phyloP scores from a whole-genome alignment of 1,140 invertebrate genomes.

The Drosophila erecta region DNA sequence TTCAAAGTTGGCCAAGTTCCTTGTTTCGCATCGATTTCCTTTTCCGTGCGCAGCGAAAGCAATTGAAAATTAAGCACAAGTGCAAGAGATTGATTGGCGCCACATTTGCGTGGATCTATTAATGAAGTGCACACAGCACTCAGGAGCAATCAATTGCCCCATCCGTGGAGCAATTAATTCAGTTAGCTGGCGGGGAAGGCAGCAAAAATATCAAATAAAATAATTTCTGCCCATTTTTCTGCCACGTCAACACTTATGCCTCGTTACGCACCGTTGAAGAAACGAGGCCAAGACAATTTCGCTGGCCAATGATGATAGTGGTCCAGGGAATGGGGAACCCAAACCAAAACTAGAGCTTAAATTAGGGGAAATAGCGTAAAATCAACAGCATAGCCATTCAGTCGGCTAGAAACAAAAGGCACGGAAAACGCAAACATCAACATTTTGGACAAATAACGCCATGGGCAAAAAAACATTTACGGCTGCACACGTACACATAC shows the following conservation, averaged over 20 bases:
- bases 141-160: conserved; percentile 56
- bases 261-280: conserved; percentile 70
- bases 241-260: conserved; percentile 81
- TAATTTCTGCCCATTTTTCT: conserved; percentile 74
- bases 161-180: conserved; percentile 60
- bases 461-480: conserved; percentile 71
- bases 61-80: conserved; percentile 67
- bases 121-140: conserved; percentile 62
- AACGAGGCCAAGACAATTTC: conserved; percentile 27
- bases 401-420: conserved; percentile 38
- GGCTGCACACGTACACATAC: conserved; percentile 56
- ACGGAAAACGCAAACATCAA: conserved; percentile 81
- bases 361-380: conserved; percentile 57
- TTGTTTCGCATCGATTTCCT: conserved; percentile 20
- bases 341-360: conserved; percentile 38
- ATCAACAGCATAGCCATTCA: conserved; percentile 40
- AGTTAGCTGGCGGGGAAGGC: conserved; percentile 25
- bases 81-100: conserved; percentile 80
- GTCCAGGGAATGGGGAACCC: conserved; percentile 20
- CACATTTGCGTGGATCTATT: conserved; percentile 65
- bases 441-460: conserved; percentile 74
- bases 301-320: conserved; percentile 21
- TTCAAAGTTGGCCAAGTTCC: conserved; percentile 60
- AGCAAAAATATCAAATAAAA: conserved; percentile 73
- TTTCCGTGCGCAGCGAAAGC: conserved; percentile 32